Percentiles rank a stretch among this genome's conserved stretches.
Evolutionary conservation across 2,888 invertebrate species (phyloP).

Genomic region (Dascillus cervinus): DNA sequence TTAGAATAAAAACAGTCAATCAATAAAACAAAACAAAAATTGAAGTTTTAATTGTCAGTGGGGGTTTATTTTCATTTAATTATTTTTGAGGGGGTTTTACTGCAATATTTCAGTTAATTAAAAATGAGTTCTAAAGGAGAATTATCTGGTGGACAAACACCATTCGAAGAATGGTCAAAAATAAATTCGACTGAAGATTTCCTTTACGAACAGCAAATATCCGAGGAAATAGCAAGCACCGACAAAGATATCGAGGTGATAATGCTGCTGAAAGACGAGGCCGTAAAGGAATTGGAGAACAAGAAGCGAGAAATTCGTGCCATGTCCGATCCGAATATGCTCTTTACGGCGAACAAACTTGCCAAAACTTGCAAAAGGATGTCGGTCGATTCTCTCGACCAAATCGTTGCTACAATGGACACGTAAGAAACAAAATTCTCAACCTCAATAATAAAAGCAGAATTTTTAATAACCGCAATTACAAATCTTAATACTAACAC

Average conservation of each 20-base stretch:
- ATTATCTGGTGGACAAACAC: too few species aligned
- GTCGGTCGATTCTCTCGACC: slow-evolving; percentile 15
- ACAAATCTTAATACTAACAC: too few species aligned
- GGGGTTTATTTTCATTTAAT: not conserved
- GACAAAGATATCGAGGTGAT: slow-evolving; percentile 15
- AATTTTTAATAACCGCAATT: too few species aligned
- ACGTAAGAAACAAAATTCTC: slow-evolving; percentile 9
- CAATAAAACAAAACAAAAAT: too few species aligned
- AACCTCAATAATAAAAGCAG: too few species aligned
- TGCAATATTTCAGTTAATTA: not conserved
- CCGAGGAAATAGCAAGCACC: slow-evolving; percentile 9
- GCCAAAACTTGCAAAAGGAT: slow-evolving; percentile 10
- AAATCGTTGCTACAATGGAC: slow-evolving; percentile 16
- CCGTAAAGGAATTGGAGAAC: slow-evolving; percentile 15
- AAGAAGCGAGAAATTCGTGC: slow-evolving; percentile 15
- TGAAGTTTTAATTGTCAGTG: too few species aligned
- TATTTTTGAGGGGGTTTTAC: not conserved
- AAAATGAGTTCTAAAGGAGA: too few species aligned
- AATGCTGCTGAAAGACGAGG: slow-evolving; percentile 10
- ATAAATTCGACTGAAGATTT: too few species aligned
- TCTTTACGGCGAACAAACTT: not conserved
- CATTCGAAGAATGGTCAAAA: too few species aligned
- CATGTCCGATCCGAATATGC: slow-evolving; percentile 10
- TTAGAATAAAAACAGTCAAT: too few species aligned
- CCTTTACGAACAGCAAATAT: slow-evolving; percentile 38